Evolutionary conservation across 2,113 vertebrate genomes (phyloP).

Genomic region (Mormyrus iriodes): DNA sequence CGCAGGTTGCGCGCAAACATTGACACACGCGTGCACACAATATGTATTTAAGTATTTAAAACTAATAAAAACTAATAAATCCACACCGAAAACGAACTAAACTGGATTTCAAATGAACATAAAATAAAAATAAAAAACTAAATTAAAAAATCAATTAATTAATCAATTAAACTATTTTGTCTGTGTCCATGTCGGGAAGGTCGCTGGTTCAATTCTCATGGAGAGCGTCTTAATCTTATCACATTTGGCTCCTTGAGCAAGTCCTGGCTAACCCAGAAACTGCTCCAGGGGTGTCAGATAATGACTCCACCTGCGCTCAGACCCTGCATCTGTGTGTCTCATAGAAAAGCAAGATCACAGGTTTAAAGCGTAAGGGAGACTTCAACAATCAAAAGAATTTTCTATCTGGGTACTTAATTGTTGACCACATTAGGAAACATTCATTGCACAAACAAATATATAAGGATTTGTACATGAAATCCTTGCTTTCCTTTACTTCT

Average conservation of each 20-base stretch:
- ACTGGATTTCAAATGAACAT: no score
- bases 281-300: neutral
- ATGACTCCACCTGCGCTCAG: neutral
- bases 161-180: neutral
- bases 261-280: neutral
- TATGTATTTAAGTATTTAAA: no score
- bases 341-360: neutral
- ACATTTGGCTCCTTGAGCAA: neutral
- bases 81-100: no score
- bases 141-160: no score
- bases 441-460: neutral
- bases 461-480: neutral
- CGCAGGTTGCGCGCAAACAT: no score
- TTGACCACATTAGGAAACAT: neutral
- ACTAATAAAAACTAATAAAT: no score
- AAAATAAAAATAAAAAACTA: no score
- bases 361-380: neutral
- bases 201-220: neutral
- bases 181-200: neutral
- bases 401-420: neutral
- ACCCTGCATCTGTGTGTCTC: neutral
- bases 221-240: neutral
- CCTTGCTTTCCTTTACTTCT: neutral
- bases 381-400: neutral
- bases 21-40: no score